Evolutionary conservation across 1,140 invertebrate genomes (phyloP), one percentile per base, ranked within the genome.

Genomic region (Penaeus vannamei): DNA sequence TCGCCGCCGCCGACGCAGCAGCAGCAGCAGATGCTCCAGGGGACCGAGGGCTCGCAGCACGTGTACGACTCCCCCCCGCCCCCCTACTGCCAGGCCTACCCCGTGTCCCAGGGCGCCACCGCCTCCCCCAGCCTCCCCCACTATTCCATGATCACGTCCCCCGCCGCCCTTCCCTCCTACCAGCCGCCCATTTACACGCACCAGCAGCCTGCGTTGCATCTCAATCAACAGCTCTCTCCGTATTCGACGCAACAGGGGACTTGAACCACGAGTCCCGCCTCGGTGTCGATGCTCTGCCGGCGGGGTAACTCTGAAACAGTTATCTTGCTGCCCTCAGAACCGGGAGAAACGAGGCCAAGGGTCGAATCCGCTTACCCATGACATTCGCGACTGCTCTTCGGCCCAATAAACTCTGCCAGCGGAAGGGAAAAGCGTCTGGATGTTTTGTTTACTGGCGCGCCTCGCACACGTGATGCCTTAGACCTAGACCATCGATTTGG

Each of bases 211-310:
- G 77, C 64, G 7, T 76, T 32, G 29, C 72, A 76, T 17, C 29
- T 36, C 26, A 26, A 76, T 76, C 69, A n/a, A 36, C 72, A 76
- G 72, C 72, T 79, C 26, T 20, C 72, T 2, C 79, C 77, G 17
- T 87, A 69, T 61, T 77, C 86, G n/a, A 64, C 86, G 22, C 86
- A 87, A 42, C 86, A 87, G 53, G 86, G 86, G 22, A 87, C 86
- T 64, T 87, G 86, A 87, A 62, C 32, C 22, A 12, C 2, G 19
- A 19, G 26, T 26, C 59, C n/a, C 42, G n/a, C 17, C 1, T 46
- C 14, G 19, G 77, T 62, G 61, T 60, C 59, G 36, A 85, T 59
- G 53, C 77, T 61, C 32, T 66, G 46, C 32, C n/a, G 77, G 61
- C 62, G 77, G 36, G 77, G 79, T 64, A 64, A 86, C 61, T 85